Conservation (phyloP, 2,113 vertebrate genomes). For the Cebidichthys violaceus region DNA sequence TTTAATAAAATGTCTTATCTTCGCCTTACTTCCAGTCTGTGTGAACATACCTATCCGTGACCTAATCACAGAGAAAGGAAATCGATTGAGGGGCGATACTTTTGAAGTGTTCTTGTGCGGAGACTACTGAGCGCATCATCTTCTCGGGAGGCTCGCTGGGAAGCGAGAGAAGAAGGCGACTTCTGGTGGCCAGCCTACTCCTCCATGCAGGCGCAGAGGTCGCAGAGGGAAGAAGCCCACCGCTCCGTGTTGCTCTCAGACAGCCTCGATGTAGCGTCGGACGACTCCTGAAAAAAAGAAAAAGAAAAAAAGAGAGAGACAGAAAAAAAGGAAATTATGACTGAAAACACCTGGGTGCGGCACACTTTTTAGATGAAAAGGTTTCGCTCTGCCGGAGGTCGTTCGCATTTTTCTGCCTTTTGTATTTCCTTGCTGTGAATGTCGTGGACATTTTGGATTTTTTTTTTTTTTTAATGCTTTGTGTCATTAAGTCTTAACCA, state of each 20-base stretch:
- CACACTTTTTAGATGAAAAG: constrained; percentile 54
- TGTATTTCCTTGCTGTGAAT: constrained; percentile 80
- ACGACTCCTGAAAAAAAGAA: constrained; percentile 1
- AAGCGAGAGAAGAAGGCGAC: constrained; percentile 42
- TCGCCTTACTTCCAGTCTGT: not conserved
- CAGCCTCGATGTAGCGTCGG: constrained; percentile 49
- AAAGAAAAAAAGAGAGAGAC: not conserved
- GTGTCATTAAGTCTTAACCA: constrained; percentile 27
- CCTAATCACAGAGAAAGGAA: not conserved
- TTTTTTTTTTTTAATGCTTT: constrained; percentile 52
- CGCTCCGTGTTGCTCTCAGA: constrained; percentile 21
- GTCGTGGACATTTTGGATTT: constrained; percentile 83
- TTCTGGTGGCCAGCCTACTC: constrained; percentile 51
- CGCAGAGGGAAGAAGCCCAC: constrained; percentile 39
- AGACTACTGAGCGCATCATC: constrained; percentile 54
- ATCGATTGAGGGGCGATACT: not conserved
- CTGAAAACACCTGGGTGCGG: constrained; percentile 74
- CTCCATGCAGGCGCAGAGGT: constrained; percentile 53
- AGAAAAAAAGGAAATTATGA: constrained; percentile 55
- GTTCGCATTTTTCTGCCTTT: constrained; percentile 72
- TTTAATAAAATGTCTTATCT: not conserved
- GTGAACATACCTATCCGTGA: not conserved
- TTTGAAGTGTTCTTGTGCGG: not conserved
- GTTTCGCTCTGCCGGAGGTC: constrained; percentile 64
- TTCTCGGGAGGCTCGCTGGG: not conserved